A percentile compares a stretch with the other conserved stretches of the same genome.
Evolutionary conservation across 1,140 invertebrate genomes (phyloP).

Genomic region (Drosophila pruinosa): DNA sequence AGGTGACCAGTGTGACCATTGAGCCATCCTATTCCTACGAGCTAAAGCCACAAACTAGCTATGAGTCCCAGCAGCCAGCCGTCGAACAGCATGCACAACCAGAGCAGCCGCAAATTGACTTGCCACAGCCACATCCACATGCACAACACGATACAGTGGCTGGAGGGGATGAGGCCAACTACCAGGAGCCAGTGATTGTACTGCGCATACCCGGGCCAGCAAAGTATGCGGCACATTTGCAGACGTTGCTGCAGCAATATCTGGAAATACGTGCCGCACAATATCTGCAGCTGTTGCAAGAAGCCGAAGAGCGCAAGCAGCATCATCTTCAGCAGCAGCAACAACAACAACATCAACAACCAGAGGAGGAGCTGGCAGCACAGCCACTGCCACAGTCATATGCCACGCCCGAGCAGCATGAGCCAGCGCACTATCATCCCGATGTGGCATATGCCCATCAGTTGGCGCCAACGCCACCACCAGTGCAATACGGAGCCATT

Average conservation of each 20-base stretch:
- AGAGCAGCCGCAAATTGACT: conserved; percentile 69
- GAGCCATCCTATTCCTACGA: conserved; percentile 82
- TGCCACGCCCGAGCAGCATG: conserved; percentile 37
- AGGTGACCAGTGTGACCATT: conserved; percentile 75
- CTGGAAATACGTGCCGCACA: conserved; percentile 80
- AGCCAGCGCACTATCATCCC: conserved; percentile 51
- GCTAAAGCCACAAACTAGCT: conserved; percentile 74
- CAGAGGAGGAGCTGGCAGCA: conserved; percentile 20
- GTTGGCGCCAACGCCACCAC: conserved; percentile 48
- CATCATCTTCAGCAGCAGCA: conserved; percentile 50
- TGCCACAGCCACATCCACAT: conserved; percentile 50
- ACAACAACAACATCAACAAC: conserved; percentile 49
- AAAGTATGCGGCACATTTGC: conserved; percentile 80
- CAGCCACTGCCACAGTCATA: too few relatives aligned
- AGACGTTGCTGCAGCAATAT: conserved; percentile 79
- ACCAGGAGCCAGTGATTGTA: conserved; percentile 79
- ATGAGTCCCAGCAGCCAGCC: conserved; percentile 41
- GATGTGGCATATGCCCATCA: conserved; percentile 68
- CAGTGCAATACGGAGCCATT: conserved; percentile 67
- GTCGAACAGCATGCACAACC: conserved; percentile 19
- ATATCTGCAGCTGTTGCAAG: conserved; percentile 71
- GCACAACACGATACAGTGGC: conserved; percentile 21
- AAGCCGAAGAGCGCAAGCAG: conserved; percentile 66
- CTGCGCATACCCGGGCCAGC: conserved; percentile 77
- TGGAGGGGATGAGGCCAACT: conserved; percentile 8